Base-by-base conservation (phyloP, 2,113 vertebrate genomes). In the Vicugna pacos region DNA sequence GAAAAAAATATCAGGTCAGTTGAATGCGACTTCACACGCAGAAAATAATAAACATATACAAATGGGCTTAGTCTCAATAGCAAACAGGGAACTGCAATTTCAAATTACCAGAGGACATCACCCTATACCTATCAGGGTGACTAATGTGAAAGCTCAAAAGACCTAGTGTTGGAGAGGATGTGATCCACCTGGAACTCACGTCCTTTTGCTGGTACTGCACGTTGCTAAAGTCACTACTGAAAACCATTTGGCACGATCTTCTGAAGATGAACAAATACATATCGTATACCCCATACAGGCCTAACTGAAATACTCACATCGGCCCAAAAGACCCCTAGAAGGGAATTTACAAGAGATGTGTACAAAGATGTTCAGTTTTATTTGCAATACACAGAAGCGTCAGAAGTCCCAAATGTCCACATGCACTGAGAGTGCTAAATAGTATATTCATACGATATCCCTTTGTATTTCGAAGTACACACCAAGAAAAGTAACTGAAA, bases 1-100 rank as follows among this genome's bases (percentile, higher is more conserved):
- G 30, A 70, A 60, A 54, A 88, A 38, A 91, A 82, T 17, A 91
- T 15, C 13, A 81, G 91, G 26, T 42, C 4, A 87, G 14, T 22
- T 76, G 30, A 77, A 67, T 32, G 38, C 16, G 35, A 46, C 9
- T 46, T 76, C 8, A 72, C 16, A 62, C 32, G 28, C 8, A 79
- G 35, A 32, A 94, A 81, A 82, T 54, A 95, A 76, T 50, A 69
- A 73, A 89, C 8, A 54, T n/a, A 92, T 32, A 64, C 56, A 65
- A 86, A 72, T 77, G 14, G 35, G 6, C 30, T 76, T 52, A 82
- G 24, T 22, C 17, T 93, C 35, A 72, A 64, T 56, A 81, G 35
- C n/a, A 77, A 58, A 52, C 28, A 79, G n/a, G 42, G 2, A 65
- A 87, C 12, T 79, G 8, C 48, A 83, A 87, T 15, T 35, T 58